These are phyloP conservation scores for Crepidodera aurea DNA, from an alignment of 2,888 invertebrate species.

Conservation along the genomic window DNA sequence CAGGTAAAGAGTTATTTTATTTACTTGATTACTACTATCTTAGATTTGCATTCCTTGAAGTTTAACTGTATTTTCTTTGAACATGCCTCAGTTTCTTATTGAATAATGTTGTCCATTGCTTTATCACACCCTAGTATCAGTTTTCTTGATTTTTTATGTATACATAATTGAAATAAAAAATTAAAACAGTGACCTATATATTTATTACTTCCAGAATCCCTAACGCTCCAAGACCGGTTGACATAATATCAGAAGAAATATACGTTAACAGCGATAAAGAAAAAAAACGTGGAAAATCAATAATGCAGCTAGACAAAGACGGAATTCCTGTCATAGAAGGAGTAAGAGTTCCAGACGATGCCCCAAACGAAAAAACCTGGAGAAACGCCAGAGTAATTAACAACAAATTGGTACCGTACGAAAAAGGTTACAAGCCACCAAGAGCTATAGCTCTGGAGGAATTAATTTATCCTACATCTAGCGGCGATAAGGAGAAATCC, in stretches of 20 bases:
- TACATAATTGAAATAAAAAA: too few relatives aligned
- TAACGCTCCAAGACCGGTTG: slow-evolving; percentile 73
- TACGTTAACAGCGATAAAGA: slow-evolving; percentile 64
- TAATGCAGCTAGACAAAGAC: slow-evolving; percentile 72
- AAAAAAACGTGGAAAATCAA: slow-evolving; percentile 69
- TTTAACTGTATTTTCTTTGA: too few relatives aligned
- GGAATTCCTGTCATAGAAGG: slow-evolving; percentile 85
- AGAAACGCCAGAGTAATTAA: slow-evolving; percentile 89
- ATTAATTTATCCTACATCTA: slow-evolving; percentile 52
- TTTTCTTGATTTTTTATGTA: too few relatives aligned
- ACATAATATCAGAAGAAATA: slow-evolving; percentile 72
- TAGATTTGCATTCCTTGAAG: too few relatives aligned
- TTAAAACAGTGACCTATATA: too few relatives aligned
- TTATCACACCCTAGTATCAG: too few relatives aligned
- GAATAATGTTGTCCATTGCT: too few relatives aligned
- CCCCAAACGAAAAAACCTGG: slow-evolving; percentile 78
- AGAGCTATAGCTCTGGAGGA: slow-evolving; percentile 69
- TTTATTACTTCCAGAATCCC: slow-evolving; percentile 56
- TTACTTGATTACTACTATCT: too few relatives aligned
- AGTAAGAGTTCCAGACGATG: slow-evolving; percentile 83
- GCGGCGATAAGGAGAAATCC: slow-evolving; percentile 2
- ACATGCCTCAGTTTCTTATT: not conserved
- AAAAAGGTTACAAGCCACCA: slow-evolving; percentile 72
- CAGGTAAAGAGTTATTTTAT: slow-evolving; percentile 49
- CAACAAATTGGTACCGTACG: slow-evolving; percentile 79